Base-by-base conservation (phyloP, 2,113 vertebrate species). In the Pyrgilauda ruficollis region DNA sequence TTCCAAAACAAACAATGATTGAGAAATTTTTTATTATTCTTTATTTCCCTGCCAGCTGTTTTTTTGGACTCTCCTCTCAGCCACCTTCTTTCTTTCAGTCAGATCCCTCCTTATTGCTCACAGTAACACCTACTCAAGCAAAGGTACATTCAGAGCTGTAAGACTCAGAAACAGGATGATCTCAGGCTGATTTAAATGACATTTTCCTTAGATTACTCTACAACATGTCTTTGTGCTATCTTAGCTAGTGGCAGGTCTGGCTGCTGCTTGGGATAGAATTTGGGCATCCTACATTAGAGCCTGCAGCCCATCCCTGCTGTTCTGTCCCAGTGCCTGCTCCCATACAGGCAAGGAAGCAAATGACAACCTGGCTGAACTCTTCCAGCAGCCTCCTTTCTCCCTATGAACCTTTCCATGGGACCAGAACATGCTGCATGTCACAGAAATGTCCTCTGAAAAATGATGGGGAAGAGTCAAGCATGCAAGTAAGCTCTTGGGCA, bases 1-100 rank as follows among this genome's bases (percentile, higher is more conserved):
- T 97, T 96, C 96, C 92, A 97, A 98, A 98, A 97, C 86, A 98
- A 98, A 97, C 89, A 98, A 95, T 87, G 89, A 89, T 96, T 93
- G 91, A 97, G 85, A 96, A 94, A 46, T 77, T 86, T 95, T 93
- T 92, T 92, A 94, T 92, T 97, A 96, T 96, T 97, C 94, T 97
- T 98, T 94, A 97, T 95, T 97, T 97, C 89, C 72, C 88, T 97
- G 91, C 95, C 97, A 97, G 97, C 90, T 97, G 96, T 88, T 78
- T 93, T 76, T 90, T 89, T 63, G 80, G 92, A 95, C 93, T 94
- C 83, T 78, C 90, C 80, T 88, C 82, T 70, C 90, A 94, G 77
- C 56, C 94, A 97, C 96, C 94, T 97, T 96, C 94, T 94, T 96
- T 91, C 90, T 97, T 97, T 97, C 90, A 90, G 92, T 94, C 82